These are phyloP conservation scores for Chaetophractus vellerosus DNA, from an alignment of 2,797 vertebrate genomes.

Conservation along the genomic window DNA sequence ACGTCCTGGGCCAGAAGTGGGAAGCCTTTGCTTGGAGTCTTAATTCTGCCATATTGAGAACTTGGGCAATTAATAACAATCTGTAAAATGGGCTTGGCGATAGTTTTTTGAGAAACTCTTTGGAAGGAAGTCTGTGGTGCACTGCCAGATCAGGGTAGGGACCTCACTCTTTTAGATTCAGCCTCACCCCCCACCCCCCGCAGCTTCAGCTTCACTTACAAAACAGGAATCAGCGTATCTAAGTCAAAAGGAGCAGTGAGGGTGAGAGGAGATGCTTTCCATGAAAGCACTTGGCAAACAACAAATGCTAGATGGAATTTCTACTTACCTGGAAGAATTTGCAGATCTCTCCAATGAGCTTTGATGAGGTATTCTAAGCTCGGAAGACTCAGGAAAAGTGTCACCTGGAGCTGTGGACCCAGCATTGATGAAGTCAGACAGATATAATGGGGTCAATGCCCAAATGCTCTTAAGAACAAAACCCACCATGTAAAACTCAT, in stretches of 20 bases:
- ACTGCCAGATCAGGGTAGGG: too few species aligned
- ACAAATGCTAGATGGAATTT: neutral
- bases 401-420: too few species aligned
- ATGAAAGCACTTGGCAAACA: too few species aligned
- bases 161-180: neutral
- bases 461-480: neutral
- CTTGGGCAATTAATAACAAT: too few species aligned
- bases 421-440: neutral
- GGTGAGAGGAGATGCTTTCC: neutral
- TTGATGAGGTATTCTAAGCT: neutral
- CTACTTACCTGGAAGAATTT: neutral
- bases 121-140: neutral
- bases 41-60: rapidly evolving
- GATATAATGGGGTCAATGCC: too few species aligned
- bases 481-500: neutral
- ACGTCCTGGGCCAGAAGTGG: too few species aligned
- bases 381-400: neutral
- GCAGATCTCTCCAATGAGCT: neutral
- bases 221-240: rapidly evolving
- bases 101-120: neutral
- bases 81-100: neutral
- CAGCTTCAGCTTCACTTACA: neutral
- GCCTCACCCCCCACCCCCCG: too few species aligned
- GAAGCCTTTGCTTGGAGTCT: neutral
- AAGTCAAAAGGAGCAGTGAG: neutral